Conservation (phyloP, 2,888 invertebrate species). For the Diarsia brunnea region DNA sequence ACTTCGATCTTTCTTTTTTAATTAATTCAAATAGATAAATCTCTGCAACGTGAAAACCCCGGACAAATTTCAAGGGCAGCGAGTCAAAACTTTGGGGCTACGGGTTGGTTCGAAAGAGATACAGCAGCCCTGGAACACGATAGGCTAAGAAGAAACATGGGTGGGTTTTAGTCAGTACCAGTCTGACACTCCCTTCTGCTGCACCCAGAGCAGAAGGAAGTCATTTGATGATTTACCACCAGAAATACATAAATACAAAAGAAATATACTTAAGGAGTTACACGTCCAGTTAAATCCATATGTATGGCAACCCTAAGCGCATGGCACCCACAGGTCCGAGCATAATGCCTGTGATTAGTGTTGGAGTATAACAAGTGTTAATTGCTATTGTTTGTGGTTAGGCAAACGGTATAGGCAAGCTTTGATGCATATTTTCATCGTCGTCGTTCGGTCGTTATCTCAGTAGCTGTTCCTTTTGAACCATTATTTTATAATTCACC, state of each 20-base stretch:
- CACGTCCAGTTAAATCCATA: not conserved
- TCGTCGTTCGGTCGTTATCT: too few relatives aligned
- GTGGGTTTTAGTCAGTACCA: too few relatives aligned
- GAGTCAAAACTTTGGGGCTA: not conserved
- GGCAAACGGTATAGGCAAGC: not conserved
- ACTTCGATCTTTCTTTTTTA: not conserved
- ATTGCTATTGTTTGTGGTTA: not conserved
- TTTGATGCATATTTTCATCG: not conserved
- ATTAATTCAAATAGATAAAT: not conserved
- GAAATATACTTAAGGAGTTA: too few relatives aligned
- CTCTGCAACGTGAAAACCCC: not conserved
- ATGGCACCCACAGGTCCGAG: conserved; percentile 13
- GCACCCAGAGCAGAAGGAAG: too few relatives aligned
- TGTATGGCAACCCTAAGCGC: not conserved
- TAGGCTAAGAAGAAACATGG: too few relatives aligned
- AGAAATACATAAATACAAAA: too few relatives aligned
- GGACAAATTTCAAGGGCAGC: not conserved
- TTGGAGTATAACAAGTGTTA: conserved; percentile 4
- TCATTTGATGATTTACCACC: too few relatives aligned
- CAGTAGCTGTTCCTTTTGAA: too few relatives aligned
- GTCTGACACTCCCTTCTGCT: too few relatives aligned
- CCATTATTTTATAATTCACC: too few relatives aligned
- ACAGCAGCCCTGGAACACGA: too few relatives aligned
- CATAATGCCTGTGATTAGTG: conserved; percentile 15
- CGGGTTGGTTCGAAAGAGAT: too few relatives aligned